Evolutionary conservation across 2,113 vertebrate species (phyloP).

Genomic region (Phocoena sinus): DNA sequence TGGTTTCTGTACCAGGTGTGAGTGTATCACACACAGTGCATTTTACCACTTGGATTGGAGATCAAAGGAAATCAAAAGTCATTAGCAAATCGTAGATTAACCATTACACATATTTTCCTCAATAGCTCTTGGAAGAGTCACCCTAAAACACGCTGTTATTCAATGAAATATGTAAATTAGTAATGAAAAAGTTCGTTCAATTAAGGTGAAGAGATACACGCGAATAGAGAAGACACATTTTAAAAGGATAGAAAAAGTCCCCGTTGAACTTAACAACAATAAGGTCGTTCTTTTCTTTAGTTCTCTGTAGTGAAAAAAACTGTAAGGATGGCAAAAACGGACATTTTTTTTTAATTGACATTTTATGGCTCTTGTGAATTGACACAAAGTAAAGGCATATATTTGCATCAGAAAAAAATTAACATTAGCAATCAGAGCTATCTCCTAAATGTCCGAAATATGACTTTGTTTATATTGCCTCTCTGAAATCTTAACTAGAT

Average conservation of each 20-base stretch:
- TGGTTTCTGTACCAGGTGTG: background rate
- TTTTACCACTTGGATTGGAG: background rate
- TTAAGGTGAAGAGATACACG: background rate
- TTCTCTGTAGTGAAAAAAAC: background rate
- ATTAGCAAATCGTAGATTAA: background rate
- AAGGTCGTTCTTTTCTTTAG: background rate
- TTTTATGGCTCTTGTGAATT: background rate
- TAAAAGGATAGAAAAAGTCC: background rate
- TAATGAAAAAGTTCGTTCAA: background rate
- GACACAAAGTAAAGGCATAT: background rate
- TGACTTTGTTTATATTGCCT: background rate
- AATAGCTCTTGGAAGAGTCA: background rate
- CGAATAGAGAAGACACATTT: background rate
- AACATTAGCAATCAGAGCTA: background rate
- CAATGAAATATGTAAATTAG: background rate
- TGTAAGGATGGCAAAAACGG: background rate
- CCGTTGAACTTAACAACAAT: background rate
- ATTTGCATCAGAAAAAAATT: background rate
- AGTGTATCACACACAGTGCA: background rate
- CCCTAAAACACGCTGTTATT: background rate
- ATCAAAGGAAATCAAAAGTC: background rate
- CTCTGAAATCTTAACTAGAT: background rate
- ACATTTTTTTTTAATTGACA: background rate
- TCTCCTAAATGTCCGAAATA: background rate
- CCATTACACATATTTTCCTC: background rate